Base-by-base conservation (phyloP, 2,113 vertebrate genomes). In the Hypanus sabinus region DNA sequence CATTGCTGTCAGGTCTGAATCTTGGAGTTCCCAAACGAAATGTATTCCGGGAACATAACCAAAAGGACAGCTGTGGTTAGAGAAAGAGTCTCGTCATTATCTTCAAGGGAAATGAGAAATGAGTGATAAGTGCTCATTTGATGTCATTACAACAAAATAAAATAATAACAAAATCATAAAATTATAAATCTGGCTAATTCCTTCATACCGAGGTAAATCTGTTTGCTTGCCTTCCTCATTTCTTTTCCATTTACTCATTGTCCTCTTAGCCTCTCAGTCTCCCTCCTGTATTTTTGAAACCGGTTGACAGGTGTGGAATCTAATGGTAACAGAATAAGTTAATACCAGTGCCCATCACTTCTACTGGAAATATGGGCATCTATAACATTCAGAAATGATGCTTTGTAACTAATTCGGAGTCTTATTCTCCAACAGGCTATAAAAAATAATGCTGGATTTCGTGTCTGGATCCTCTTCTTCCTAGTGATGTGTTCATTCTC, bases 401-500 rank as follows among this genome's bases (percentile, higher is more conserved):
- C 11, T 18, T 27, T 92, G n/a, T 38, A 71, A 12, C 3, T 7
- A 5, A 87, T 16, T 30, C n/a, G 62, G 55, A 57, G 3, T 71
- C 55, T 93, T 46, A 73, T 93, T 93, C 22, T 1, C 75, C 36
- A 68, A 71, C 95, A 99, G 99, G 99, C 99, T 22, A 99, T 99
- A 94, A 99, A 99, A 95, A 99, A 99, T 96, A 99, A 99, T 0
- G 99, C 99, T 0, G 99, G 99, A 94, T 99, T 99, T 96, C 97
- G 99, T 1, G 99, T 99, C 2, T 99, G 99, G 99, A 98, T 99
- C 95, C 98, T 99, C 0, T 99, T 99, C 96, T 99, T 99, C 97
- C 97, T 99, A 38, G 98, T 99, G 94, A 99, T 99, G 99, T 99
- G 99, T 94, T 99, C 99, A 1, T 99, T 99, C 95, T 99, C 99